Evolutionary conservation across 2,113 vertebrate genomes (phyloP), one percentile per base, ranked within the genome.

Genomic region (Tachysurus vachellii): DNA sequence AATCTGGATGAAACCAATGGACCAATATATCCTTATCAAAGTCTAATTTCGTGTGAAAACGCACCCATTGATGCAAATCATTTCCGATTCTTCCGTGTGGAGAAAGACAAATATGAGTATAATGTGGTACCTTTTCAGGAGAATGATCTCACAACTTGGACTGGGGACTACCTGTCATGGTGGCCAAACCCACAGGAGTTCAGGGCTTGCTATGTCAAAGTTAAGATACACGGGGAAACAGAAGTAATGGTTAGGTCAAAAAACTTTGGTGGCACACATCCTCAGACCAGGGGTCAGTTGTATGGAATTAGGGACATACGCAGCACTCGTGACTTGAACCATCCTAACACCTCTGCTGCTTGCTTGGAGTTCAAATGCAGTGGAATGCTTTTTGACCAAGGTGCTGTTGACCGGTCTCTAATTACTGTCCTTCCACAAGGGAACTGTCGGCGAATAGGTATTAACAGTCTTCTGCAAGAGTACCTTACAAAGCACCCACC

Each of bases 111-210:
- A 84, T 99, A 98, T 1, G 98, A 99, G 90, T 99, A 97, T 92
- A 98, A 99, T 0, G 97, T 99, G 77, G 97, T 99, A 61, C 98
- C 98, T 0, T 99, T 99, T 92, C 94, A 95, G 66, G 98, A 99
- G 91, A 97, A 95, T 1, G 96, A 96, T 66, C 92, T 99, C 28
- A 95, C 97, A 10, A 96, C 97, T 23, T 99, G 98, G 98, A 97
- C 96, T 0, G 95, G 97, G 0, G 96, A 99, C 83, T 97, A 98
- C 89, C 94, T 99, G 10, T 95, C 98, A 1, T 99, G 98, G 98
- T 99, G 98, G 98, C 98, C 98, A 59, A 99, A 99, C 89, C 98
- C 98, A 0, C 98, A 99, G 90, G 98, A 99, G 89, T 99, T 99
- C 91, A 95, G 98, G 28, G 98, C 98, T 59, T 99, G 98, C 85